Conservation (phyloP, 2,113 vertebrate genomes). For the Ceyx melanurus region DNA sequence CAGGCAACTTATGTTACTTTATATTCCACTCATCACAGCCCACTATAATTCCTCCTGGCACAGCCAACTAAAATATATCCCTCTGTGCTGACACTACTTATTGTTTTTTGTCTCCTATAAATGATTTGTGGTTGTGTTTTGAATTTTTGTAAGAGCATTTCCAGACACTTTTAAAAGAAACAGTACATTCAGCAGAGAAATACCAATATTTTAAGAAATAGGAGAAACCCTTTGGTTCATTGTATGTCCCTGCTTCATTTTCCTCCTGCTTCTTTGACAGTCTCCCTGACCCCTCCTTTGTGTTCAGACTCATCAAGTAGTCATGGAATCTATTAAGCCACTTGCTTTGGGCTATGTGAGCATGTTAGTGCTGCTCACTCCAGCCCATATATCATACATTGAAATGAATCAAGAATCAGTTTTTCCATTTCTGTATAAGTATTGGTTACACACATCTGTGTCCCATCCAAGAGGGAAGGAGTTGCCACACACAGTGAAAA, state of each 20-base stretch:
- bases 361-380: neutral
- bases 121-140: conserved; percentile 76
- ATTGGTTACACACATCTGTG: neutral
- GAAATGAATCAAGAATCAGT: neutral
- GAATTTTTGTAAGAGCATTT: conserved; percentile 73
- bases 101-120: conserved; percentile 77
- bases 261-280: conserved; percentile 29
- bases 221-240: conserved; percentile 48
- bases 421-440: neutral
- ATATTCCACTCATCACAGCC: conserved; percentile 73
- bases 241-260: conserved; percentile 33
- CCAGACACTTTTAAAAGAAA: conserved; percentile 71
- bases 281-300: conserved; percentile 13
- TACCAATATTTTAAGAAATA: conserved; percentile 58
- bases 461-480: neutral
- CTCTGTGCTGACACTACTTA: conserved; percentile 73
- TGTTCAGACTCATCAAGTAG: conserved; percentile 66
- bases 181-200: conserved; percentile 32
- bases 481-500: conserved; percentile 8
- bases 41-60: conserved; percentile 75
- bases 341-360: conserved; percentile 32
- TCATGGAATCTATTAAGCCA: conserved; percentile 63
- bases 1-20: conserved; percentile 76
- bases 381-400: neutral
- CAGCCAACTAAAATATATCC: conserved; percentile 71